Evolutionary conservation across 2,797 vertebrate genomes (phyloP), one percentile per base, ranked within the genome.

Genomic region (Lutjanus argentimaculatus): DNA sequence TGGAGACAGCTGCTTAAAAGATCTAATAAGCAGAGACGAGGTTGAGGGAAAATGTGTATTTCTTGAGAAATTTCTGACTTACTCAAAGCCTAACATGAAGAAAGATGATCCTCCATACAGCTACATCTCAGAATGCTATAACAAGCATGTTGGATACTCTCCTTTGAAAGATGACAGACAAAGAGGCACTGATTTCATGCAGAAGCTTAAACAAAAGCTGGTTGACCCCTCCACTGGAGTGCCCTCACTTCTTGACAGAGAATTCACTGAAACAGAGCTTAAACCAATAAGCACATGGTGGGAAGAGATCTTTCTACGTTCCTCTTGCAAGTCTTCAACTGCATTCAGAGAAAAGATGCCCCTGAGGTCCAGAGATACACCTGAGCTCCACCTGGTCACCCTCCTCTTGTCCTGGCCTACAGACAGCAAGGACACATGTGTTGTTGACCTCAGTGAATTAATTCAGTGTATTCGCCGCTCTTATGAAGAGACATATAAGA

Each of bases 361-460:
- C 0, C 58, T 1, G 0, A 70, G 6, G 7, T 7, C 8, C 6
- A 3, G 1, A 0, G 59, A 75, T 15, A 52, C 19, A 15, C 80
- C 77, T 42, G 86, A 83, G 51, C 59, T 58, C 13, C 71, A 78
- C 21, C 40, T 88, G 80, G 16, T 79, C 5, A 0, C 42, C n/a
- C 66, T 88, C 0, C 68, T 85, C 14, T 42, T 59, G 22, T 11
- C 2, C 4, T 88, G 85, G 85, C 62, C 70, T 8, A n/a, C 66
- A 64, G 48, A 17, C n/a, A 45, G 10, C 3, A 0, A 59, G 53
- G 58, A 48, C 2, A 1, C 49, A 52, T 42, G 59, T 36, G 7
- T 1, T 4, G 25, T 19, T 7, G 4, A 80, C 14, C 4, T 83
- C 8, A 49, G 1, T 5, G 0, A 78, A 5, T 17, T 19, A 25